phyloP scores from a whole-genome alignment of 2,113 vertebrate genomes.

The Saccopteryx leptura region DNA sequence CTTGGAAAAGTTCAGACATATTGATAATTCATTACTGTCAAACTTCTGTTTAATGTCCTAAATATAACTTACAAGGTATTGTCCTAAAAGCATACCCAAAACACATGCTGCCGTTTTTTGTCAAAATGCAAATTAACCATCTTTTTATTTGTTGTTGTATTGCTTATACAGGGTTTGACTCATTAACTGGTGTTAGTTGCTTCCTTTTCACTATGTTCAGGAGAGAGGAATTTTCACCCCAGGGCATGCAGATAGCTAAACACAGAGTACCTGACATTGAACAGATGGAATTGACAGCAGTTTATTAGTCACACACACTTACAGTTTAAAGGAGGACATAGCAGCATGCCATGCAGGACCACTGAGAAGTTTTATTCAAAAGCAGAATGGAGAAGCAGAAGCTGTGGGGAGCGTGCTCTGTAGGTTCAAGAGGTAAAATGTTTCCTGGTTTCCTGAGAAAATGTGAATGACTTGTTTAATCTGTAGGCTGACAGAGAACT shows the following conservation, averaged over 20 bases:
- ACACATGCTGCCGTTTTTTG: not conserved
- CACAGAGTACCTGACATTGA: not conserved
- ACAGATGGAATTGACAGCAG: not conserved
- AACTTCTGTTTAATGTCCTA: not conserved
- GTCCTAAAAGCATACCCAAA: not conserved
- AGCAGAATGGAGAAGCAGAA: not conserved
- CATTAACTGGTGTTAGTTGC: not conserved
- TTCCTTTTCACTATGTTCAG: not conserved
- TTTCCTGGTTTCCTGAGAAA: not conserved
- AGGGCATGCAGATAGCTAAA: not conserved
- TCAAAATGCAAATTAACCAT: not conserved
- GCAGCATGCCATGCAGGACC: not conserved
- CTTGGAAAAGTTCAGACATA: not conserved
- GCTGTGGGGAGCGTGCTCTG: too few species aligned
- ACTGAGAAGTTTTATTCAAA: rapidly evolving
- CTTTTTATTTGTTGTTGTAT: not conserved
- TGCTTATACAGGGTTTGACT: not conserved
- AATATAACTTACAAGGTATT: not conserved
- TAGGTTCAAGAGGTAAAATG: not conserved
- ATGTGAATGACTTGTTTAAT: not conserved
- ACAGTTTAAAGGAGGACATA: not conserved
- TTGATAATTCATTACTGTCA: not conserved
- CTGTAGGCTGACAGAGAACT: not conserved
- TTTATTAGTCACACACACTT: not conserved
- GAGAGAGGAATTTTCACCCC: not conserved